Percentiles rank a stretch among this genome's conserved stretches.
Evolutionary conservation across 2,797 vertebrate species (phyloP).

Genomic region (Muraenolepis orangiensis): DNA sequence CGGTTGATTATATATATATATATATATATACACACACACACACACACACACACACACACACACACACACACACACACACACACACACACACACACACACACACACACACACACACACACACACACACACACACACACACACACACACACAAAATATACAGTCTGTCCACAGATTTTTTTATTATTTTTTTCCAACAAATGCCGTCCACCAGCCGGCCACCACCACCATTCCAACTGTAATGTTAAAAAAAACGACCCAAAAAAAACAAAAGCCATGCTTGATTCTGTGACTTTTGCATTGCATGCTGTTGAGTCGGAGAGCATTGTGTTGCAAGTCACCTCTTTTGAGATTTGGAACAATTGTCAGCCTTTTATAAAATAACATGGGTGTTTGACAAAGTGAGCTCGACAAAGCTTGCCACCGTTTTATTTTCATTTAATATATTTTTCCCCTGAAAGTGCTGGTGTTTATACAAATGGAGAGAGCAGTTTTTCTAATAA

Average conservation of each 20-base stretch:
- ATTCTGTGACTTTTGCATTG: conserved; percentile 83
- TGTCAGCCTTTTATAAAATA: conserved; percentile 61
- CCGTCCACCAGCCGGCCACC: conserved; percentile 87
- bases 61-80: no score
- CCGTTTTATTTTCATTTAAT: conserved; percentile 40
- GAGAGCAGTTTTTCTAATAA: conserved; percentile 93
- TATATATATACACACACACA: background rate
- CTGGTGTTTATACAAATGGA: conserved; percentile 86
- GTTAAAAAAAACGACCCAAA: conserved; percentile 47
- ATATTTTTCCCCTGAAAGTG: conserved; percentile 58
- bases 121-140: no score
- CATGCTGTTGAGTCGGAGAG: conserved; percentile 88
- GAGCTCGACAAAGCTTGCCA: conserved; percentile 58
- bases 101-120: no score
- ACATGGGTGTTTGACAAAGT: conserved; percentile 72
- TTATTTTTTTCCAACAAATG: conserved; percentile 74
- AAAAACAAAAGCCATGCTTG: conserved; percentile 52
- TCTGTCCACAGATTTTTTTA: conserved; percentile 77
- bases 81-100: no score
- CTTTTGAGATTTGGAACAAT: conserved; percentile 75
- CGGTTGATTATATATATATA: conserved; percentile 56
- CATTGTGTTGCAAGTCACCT: conserved; percentile 77
- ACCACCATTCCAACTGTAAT: conserved; percentile 85
- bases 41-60: no score
- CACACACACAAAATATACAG: no score